Base-by-base conservation (phyloP, 2,113 vertebrate species). In the Phylloscopus trochiloides region DNA sequence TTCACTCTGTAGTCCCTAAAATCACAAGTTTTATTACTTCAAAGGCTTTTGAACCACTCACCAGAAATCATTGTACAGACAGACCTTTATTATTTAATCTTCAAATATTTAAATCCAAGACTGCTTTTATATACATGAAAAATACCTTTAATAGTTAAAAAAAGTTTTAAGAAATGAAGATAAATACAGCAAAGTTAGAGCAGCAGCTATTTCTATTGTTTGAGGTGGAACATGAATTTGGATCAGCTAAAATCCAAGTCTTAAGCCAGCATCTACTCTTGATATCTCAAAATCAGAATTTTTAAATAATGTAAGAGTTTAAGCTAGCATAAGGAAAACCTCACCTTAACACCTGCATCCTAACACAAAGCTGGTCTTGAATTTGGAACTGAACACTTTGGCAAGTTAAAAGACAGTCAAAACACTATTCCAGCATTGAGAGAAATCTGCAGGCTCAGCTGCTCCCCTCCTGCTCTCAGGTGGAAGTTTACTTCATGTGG, bases 151-250 rank as follows among this genome's bases (percentile, higher is more conserved):
- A 45, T 78, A 88, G 54, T 94, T 93, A 77, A 52, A 95, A 95
- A 96, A 96, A 94, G 76, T n/a, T 80, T 90, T 70, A 90, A 96
- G 66, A 88, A 80, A 94, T 59, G 6, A 86, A 78, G 78, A 94
- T 84, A 92, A 92, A 93, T 70, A 84, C 13, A 93, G n/a, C 22
- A 48, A 58, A 43, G 38, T 67, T 67, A 75, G 32, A 94, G 50
- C 63, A 93, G 66, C 62, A 81, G 32, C 50, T 79, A 16, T n/a
- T 86, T 66, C 38, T 82, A 12, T 48, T 26, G 25, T 68, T 62
- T 42, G 28, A 62, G 38, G 31, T 91, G 75, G 50, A 86, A 82
- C 25, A 92, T 42, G 38, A 57, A 66, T 32, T 70, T 50, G 63
- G 19, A 85, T 79, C 45, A 82, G 68, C 75, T 94, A 89, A 62